Percentiles rank a stretch among this genome's conserved stretches.
These are phyloP conservation scores for Seira ritae DNA, from an alignment of 2,888 invertebrate genomes.

Conservation along the genomic window DNA sequence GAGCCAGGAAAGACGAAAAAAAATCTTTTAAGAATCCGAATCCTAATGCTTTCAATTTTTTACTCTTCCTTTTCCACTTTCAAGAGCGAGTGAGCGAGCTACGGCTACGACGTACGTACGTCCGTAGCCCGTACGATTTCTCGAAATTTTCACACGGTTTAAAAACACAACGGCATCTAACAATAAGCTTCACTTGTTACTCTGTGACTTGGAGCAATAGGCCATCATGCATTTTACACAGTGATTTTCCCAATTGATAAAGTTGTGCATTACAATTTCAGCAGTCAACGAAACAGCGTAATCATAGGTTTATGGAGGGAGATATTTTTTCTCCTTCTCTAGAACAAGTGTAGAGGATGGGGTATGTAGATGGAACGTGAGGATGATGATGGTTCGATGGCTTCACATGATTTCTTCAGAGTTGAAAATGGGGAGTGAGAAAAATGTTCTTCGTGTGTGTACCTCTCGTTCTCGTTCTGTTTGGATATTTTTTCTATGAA, in stretches of 20 bases:
- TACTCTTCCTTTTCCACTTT: constrained; percentile 16
- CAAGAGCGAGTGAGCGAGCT: too few species aligned
- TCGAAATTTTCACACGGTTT: constrained; percentile 49
- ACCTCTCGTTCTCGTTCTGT: neutral
- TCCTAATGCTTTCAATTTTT: constrained; percentile 11
- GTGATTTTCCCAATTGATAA: constrained; percentile 72
- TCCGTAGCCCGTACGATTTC: too few species aligned
- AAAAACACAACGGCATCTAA: neutral
- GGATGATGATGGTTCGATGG: neutral
- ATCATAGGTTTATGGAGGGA: constrained; percentile 40
- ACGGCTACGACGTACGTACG: too few species aligned
- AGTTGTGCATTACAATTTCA: constrained; percentile 51
- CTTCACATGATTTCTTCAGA: constrained; percentile 15
- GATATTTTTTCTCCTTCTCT: neutral
- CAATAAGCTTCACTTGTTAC: constrained; percentile 1
- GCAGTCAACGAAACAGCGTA: constrained; percentile 44
- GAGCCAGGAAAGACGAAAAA: constrained; percentile 17
- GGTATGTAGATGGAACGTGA: neutral
- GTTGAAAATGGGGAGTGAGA: constrained; percentile 6
- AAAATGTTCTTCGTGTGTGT: constrained; percentile 30
- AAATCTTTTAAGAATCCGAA: too few species aligned
- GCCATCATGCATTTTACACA: constrained; percentile 27
- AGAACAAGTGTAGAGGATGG: constrained; percentile 43
- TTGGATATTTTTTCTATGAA: constrained; percentile 32
- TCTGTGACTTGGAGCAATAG: constrained; percentile 45